phyloP scores from a whole-genome alignment of 2,113 vertebrate genomes.

The Aix galericulata region DNA sequence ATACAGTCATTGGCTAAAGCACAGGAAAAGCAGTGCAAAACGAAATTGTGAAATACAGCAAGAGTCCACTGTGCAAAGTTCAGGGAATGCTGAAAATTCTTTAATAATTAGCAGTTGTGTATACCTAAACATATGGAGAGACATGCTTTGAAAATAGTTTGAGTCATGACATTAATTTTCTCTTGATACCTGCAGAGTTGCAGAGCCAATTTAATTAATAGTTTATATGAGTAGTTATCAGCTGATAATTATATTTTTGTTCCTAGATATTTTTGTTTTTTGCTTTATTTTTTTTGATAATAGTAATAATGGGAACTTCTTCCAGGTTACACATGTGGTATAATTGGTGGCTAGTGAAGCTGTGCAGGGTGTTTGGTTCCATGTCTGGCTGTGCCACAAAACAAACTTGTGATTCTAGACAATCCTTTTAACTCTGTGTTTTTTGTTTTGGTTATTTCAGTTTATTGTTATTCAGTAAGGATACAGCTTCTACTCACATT shows the following conservation, averaged over 20 bases:
- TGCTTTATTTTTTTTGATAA: background rate
- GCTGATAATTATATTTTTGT: background rate
- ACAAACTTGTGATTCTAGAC: background rate
- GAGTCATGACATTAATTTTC: background rate
- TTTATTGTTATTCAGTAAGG: background rate
- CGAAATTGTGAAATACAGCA: slow-evolving; percentile 19
- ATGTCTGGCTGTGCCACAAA: background rate
- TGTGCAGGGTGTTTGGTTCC: background rate
- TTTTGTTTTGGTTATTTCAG: background rate
- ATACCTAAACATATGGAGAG: background rate
- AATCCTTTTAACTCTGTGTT: background rate
- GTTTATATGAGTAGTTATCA: background rate
- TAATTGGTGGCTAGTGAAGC: background rate
- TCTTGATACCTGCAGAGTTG: background rate
- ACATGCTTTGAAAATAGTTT: background rate
- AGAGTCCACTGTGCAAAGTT: background rate
- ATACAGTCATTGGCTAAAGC: background rate
- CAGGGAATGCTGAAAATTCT: background rate
- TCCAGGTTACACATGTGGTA: background rate
- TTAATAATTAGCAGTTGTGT: background rate
- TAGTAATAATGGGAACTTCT: background rate
- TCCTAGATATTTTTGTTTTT: background rate
- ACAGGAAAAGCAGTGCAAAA: background rate
- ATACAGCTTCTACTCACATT: background rate
- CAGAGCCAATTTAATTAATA: background rate